A percentile compares a stretch with the other conserved stretches of the same genome.
phyloP scores from a whole-genome alignment of 2,113 vertebrate genomes.

The Oreochromis niloticus region DNA sequence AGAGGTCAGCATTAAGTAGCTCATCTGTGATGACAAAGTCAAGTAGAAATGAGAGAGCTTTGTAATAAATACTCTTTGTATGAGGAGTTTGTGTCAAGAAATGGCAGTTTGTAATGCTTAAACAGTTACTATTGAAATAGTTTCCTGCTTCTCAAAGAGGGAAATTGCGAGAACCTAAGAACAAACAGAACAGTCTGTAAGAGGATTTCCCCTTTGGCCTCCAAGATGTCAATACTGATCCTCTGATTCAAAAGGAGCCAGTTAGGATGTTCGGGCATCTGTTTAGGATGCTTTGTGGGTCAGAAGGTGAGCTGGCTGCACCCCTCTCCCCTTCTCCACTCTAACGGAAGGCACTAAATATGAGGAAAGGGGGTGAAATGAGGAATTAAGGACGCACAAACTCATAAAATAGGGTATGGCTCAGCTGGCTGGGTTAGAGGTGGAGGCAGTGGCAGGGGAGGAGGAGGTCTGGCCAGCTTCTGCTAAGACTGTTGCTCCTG shows the following conservation, averaged over 20 bases:
- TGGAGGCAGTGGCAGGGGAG: accelerated
- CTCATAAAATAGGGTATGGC: not conserved
- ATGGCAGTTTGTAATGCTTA: not conserved
- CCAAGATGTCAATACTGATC: not conserved
- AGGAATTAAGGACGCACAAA: not conserved
- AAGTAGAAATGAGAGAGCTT: not conserved
- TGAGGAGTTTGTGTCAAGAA: not conserved
- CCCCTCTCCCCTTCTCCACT: not conserved
- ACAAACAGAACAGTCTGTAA: not conserved
- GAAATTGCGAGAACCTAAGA: not conserved
- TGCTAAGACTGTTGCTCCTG: not conserved
- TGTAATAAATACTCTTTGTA: not conserved
- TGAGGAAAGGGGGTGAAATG: not conserved
- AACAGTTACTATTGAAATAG: not conserved
- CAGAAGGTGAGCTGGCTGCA: not conserved
- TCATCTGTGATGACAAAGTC: not conserved
- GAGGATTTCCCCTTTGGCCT: not conserved
- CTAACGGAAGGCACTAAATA: not conserved
- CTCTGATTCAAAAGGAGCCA: not conserved
- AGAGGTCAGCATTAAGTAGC: not conserved
- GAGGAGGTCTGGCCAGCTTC: not conserved
- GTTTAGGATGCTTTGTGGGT: not conserved
- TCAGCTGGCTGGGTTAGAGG: not conserved
- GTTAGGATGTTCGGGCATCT: not conserved
- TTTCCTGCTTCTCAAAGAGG: not conserved